A percentile compares a stretch with the other conserved stretches of the same genome.
phyloP scores from a whole-genome alignment of 2,113 vertebrate species.

The Polyodon spathula region DNA sequence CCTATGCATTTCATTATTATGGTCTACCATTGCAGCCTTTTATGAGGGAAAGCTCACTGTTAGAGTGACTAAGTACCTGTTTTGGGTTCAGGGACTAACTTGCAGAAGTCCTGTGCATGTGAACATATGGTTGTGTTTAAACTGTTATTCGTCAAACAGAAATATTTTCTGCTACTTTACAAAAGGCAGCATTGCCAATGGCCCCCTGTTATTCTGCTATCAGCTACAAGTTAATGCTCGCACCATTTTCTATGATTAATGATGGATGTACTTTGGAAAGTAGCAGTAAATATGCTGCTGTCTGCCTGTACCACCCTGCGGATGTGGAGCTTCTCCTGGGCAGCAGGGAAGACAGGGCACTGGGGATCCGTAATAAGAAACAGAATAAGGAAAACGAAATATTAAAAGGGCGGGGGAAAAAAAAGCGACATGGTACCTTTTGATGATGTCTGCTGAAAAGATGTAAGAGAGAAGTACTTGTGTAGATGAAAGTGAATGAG shows the following conservation, averaged over 20 bases:
- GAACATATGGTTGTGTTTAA: conserved; percentile 13
- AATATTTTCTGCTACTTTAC: conserved; percentile 8
- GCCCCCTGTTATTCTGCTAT: no score
- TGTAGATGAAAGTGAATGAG: not conserved
- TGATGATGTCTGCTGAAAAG: not conserved
- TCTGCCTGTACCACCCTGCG: not conserved
- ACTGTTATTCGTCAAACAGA: not conserved
- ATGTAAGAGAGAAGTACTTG: not conserved
- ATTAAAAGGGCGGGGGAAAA: not conserved
- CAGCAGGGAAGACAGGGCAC: not conserved
- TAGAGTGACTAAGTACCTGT: no score
- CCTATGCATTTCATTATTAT: not conserved
- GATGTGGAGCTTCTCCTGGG: no score
- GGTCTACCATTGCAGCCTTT: no score
- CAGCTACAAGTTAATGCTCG: no score
- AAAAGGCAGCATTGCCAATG: not conserved
- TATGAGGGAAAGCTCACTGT: no score
- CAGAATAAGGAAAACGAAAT: not conserved
- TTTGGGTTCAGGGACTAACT: conserved; percentile 19
- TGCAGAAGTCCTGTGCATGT: no score
- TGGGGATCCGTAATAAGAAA: not conserved
- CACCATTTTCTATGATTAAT: no score
- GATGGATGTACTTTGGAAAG: no score
- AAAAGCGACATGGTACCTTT: not conserved
- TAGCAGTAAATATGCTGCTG: not conserved